Evolutionary conservation across 2,113 vertebrate species (phyloP).

Genomic region (Stercorarius parasiticus): DNA sequence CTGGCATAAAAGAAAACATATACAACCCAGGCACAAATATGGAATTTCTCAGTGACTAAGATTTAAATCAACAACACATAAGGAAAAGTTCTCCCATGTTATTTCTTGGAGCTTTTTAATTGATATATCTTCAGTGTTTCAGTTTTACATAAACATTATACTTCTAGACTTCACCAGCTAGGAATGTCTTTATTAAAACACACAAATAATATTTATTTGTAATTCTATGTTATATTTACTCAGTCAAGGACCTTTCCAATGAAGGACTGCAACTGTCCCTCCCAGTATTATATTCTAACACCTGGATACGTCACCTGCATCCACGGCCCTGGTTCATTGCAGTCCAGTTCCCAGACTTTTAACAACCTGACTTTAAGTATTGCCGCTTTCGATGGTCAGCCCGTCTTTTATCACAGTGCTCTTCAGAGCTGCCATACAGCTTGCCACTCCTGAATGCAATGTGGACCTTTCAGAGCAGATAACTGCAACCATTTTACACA

Average conservation of each 20-base stretch:
- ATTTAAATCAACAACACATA: not conserved
- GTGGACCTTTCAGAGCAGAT: not conserved
- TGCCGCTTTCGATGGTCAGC: not conserved
- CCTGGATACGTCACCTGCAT: rapidly evolving
- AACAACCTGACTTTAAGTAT: not conserved
- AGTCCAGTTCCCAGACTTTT: not conserved
- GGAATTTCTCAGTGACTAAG: not conserved
- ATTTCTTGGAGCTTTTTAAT: not conserved
- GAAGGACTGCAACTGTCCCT: not conserved
- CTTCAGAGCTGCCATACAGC: not conserved
- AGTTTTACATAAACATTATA: not conserved
- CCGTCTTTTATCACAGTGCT: not conserved
- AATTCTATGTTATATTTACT: not conserved
- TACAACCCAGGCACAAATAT: not conserved
- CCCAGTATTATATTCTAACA: not conserved
- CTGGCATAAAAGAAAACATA: not conserved
- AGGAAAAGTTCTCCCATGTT: not conserved
- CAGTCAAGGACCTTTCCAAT: not conserved
- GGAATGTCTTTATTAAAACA: not conserved
- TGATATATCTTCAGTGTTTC: not conserved
- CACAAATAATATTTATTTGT: not conserved
- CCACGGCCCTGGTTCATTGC: not conserved
- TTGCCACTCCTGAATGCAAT: not conserved
- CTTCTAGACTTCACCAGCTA: not conserved
- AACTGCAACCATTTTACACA: not conserved